Evolutionary conservation across 64 coral and sea anemone species (phyloP), one percentile per base, ranked within the genome.

Genomic region (Trachythela sp.): DNA sequence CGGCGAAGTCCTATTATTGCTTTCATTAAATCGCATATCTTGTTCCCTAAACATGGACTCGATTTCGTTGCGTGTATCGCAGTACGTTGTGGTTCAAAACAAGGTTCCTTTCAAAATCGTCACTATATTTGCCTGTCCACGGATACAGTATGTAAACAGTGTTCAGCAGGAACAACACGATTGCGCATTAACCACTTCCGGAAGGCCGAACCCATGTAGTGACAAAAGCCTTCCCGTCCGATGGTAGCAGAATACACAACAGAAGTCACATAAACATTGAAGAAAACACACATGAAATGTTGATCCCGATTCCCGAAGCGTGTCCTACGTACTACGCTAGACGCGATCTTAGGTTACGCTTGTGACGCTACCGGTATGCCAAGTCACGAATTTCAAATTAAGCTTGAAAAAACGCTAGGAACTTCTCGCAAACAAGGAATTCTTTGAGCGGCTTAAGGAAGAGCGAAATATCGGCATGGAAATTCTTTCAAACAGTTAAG

Each of bases 31-130:
- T 37, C 75, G 26, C 75, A 80, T 80, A 13, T 80, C 75, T 37
- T 80, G 75, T 20, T 80, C 75, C 75, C 75, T 80, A 30, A 80
- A 80, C 75, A 80, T 80, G 75, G 75, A 37, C 59, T 5, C 30
- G 59, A 68, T 31, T 14, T 4, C 33, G 31, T 80, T 14, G 20
- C 75, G 30, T 9, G 13, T 9, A 80, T 18, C 75, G 31, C 33
- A 30, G 27, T 30, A 2, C 75, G 75, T 80, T 15, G 37, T 18
- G 75, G 24, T 64, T 27, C 56, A 64, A 64, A n/a, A 64, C 20
- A 64, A 64, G 24, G 3, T 27, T 64, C 26, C 33, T 80, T 36
- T 36, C 0, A 80, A 80, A 80, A 6, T 80, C 75, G 31, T 80
- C 37, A 37, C 75, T 5, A 80, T n/a, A n/a, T 11, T 39, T 35